Evolutionary conservation across 2,797 vertebrate genomes (phyloP), one percentile per base, ranked within the genome.

Genomic region (Dryobates pubescens): DNA sequence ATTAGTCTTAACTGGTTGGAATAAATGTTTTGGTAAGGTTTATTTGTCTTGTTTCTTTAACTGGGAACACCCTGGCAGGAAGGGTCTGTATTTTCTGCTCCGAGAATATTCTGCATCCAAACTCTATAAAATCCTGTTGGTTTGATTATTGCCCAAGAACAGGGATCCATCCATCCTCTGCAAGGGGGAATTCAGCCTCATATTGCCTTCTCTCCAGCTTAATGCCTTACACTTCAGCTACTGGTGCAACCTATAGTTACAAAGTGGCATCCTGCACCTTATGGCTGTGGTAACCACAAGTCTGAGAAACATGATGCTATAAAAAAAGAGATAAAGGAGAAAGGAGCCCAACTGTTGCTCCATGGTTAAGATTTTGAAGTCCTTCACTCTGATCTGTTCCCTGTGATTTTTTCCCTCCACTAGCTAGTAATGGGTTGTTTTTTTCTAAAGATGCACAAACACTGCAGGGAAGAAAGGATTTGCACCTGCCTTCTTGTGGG

Each of bases 1-100:
- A 93, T 97, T 97, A 93, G 89, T 96, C 84, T 96, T 82, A 86
- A 87, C 89, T 95, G 90, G 67, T 81, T 97, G 92, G 87, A 98
- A 98, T 98, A 98, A 98, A 98, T 77, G 61, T 93, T 89, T 78
- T 86, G 80, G 43, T 76, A 90, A 95, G 88, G 36, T 47, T 94
- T 90, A 58, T 90, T 97, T 57, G 67, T 82, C 91, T 93, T 95
- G 64, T 94, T 96, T 91, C 78, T 74, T 89, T 93, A 83, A 95
- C 84, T 49, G 84, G 43, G 38, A 82, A 67, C 27, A 51, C 19
- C 24, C 71, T 61, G 36, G 4, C 45, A 58, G 71, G 41, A 61
- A 58, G 34, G n/a, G n/a, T 6, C 13, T 57, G 34, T 23, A 7
- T 22, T 24, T 85, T 78, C 64, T 58, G 12, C 49, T 73, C 34